Conservation (phyloP, 1,140 invertebrate species). For the Zaprionus kolodkinae region DNA sequence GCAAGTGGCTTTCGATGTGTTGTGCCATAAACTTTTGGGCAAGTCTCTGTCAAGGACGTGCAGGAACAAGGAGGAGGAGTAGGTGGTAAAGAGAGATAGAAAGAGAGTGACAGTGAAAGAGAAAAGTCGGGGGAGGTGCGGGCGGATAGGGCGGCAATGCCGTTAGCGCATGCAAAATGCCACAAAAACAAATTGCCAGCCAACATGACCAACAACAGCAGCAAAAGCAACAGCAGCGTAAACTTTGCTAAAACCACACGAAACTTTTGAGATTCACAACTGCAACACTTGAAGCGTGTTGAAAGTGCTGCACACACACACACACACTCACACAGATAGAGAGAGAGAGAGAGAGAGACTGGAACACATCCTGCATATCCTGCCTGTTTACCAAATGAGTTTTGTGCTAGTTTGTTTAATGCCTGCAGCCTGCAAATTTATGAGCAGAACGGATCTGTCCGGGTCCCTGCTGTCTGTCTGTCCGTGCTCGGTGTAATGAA, state of each 20-base stretch:
- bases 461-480: constrained; percentile 1
- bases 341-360: constrained; percentile 1
- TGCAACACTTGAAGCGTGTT: constrained; percentile 72
- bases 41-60: constrained; percentile 52
- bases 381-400: constrained; percentile 76
- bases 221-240: constrained; percentile 44
- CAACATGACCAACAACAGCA: constrained; percentile 65
- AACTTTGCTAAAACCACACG: constrained; percentile 61
- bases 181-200: constrained; percentile 50
- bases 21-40: constrained; percentile 55
- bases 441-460: constrained; percentile 26
- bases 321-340: constrained; percentile 16
- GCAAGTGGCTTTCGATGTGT: constrained; percentile 67
- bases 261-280: constrained; percentile 79
- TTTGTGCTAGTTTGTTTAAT: constrained; percentile 73
- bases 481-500: constrained; percentile 63
- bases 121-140: not conserved
- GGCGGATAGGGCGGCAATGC: not conserved
- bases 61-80: not conserved
- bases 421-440: constrained; percentile 54
- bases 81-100: not conserved
- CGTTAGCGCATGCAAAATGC: constrained; percentile 32
- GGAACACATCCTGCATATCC: constrained; percentile 64
- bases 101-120: not conserved
- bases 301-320: constrained; percentile 50